These are phyloP conservation scores for Amblyornis subalaris DNA, from an alignment of 2,113 vertebrate species.

Conservation along the genomic window DNA sequence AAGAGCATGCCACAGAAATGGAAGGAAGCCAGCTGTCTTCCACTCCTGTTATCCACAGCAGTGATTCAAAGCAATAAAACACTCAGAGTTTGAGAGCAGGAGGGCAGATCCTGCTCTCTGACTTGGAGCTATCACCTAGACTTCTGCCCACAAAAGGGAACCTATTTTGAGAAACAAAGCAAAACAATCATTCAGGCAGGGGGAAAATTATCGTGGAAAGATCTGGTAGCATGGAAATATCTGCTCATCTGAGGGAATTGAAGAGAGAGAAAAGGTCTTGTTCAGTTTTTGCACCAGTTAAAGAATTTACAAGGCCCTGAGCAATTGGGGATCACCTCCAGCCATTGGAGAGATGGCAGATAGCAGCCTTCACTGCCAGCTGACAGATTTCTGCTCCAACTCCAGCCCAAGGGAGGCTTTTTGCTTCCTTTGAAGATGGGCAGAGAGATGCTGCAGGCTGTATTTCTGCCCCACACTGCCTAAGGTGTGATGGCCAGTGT, in stretches of 20 bases:
- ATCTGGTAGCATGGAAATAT: not conserved
- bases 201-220: not conserved
- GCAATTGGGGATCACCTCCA: not conserved
- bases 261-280: not conserved
- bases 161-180: not conserved
- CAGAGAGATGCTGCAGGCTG: not conserved
- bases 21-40: not conserved
- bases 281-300: not conserved
- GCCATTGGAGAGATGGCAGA: not conserved
- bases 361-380: not conserved
- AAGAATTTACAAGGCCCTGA: not conserved
- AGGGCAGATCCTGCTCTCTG: not conserved
- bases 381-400: not conserved
- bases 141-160: not conserved
- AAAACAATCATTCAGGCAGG: not conserved
- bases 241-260: not conserved
- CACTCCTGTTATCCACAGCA: not conserved
- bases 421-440: not conserved
- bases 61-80: not conserved
- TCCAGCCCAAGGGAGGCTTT: not conserved
- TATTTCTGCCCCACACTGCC: not conserved
- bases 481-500: fast-evolving
- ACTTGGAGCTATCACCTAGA: not conserved
- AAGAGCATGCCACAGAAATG: not conserved
- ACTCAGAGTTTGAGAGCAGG: not conserved